These are phyloP conservation scores for Strix uralensis DNA, from an alignment of 2,113 vertebrate genomes.

Conservation along the genomic window DNA sequence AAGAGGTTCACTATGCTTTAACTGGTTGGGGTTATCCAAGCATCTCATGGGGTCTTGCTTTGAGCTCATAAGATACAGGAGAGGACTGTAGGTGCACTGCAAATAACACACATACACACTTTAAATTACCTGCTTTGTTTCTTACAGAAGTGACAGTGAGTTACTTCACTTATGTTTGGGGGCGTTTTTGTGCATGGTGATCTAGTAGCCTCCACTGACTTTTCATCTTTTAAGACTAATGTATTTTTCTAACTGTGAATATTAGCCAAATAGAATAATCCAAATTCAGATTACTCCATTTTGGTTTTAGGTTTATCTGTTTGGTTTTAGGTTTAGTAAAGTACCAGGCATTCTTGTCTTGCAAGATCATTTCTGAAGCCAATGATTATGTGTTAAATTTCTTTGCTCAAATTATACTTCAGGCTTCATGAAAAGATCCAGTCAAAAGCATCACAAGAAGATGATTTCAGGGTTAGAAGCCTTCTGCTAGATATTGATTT, in stretches of 20 bases:
- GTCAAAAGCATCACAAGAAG: conserved; percentile 70
- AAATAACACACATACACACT: neutral
- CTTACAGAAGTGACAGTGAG: neutral
- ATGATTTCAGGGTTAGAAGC: conserved; percentile 76
- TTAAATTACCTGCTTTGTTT: neutral
- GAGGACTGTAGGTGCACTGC: neutral
- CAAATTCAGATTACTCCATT: neutral
- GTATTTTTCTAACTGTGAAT: neutral
- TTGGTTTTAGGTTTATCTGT: neutral
- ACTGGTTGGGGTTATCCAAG: neutral
- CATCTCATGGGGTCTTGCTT: neutral
- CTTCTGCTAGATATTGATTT: conserved; percentile 95
- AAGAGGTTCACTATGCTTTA: neutral
- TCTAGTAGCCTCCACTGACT: neutral
- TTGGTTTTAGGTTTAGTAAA: neutral
- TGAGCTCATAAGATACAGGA: neutral
- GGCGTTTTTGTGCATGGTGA: neutral
- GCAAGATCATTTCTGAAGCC: conserved; percentile 9
- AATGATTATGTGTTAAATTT: conserved; percentile 16
- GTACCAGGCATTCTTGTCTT: neutral
- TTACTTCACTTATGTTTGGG: neutral
- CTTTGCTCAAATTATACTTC: conserved; percentile 49
- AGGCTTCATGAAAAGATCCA: conserved; percentile 94
- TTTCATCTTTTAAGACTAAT: neutral
- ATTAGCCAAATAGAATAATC: neutral